Base-by-base conservation (phyloP, 2,888 invertebrate genomes). In the Nephrotoma flavescens region DNA sequence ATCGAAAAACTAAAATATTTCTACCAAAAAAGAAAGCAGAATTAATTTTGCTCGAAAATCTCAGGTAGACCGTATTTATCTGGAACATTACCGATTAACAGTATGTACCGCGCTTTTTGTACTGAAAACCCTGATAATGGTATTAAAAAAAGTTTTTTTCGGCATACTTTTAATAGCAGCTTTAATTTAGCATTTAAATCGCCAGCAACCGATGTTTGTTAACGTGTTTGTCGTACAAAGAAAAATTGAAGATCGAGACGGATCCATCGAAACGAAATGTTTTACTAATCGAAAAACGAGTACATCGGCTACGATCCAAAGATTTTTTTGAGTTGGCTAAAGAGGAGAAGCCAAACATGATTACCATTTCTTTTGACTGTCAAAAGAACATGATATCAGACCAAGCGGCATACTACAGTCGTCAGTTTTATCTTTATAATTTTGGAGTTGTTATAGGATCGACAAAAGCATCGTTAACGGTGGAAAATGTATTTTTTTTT, bases 291-390 rank as follows among this genome's bases (percentile, higher is more conserved):
- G 86, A 88, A 87, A 86, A 86, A 12, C 44, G 86, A 9, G 86
- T 88, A 9, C 89, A 89, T 85, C 89, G 88, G 88, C 85, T 87
- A 83, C 87, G 88, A 87, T 88, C 87, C 9, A 88, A 89, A 71
- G 87, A 88, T 19, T 89, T 89, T 88, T 89, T 88, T 87, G 44
- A 86, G 4, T 71, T 87, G 19, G 85, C 89, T 41, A 88, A 87
- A 85, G 88, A 88, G 84, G 86, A 88, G n/a, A 71, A 57, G 9
- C 86, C 87, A 15, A 87, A 88, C 31, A 19, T 88, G 44, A 2
- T 89, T 12, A 89, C 87, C 52, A 84, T 90, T 41, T 88, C 88
- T 4, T 90, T 89, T 87, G 90, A 90, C 86, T 90, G 89, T 86
- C 89, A 89, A 87, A 89, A 90, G 88, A 90, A 90, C 86, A 19